Percentiles rank a stretch among this genome's conserved stretches.
These are phyloP conservation scores for Antechinus flavipes DNA, from an alignment of 2,113 vertebrate species.

Conservation along the genomic window DNA sequence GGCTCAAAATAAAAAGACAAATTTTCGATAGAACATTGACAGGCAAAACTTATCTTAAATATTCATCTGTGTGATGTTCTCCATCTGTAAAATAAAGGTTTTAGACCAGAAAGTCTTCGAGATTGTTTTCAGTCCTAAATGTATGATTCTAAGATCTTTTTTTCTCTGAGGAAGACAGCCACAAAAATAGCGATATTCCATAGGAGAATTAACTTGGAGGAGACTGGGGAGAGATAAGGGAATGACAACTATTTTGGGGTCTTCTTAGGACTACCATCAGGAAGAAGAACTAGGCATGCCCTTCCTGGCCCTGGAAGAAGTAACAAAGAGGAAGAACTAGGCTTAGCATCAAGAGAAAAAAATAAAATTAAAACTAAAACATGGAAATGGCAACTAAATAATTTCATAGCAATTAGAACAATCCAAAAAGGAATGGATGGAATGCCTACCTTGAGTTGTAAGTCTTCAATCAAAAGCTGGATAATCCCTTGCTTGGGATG, in stretches of 20 bases:
- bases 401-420: neutral
- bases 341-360: neutral
- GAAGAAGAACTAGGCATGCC: neutral
- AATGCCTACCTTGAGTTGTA: neutral
- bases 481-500: neutral
- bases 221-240: neutral
- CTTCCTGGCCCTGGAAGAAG: neutral
- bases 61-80: neutral
- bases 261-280: neutral
- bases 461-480: neutral
- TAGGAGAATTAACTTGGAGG: neutral
- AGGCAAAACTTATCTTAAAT: neutral
- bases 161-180: neutral
- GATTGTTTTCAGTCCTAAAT: neutral
- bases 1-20: too few relatives aligned
- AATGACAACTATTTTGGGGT: neutral
- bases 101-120: neutral
- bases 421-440: neutral
- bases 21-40: neutral
- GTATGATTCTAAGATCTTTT: neutral
- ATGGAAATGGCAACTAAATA: neutral
- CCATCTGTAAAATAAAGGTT: neutral
- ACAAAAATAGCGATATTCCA: neutral
- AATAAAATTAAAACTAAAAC: neutral
- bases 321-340: neutral